Percentiles rank a stretch among this genome's conserved stretches.
Evolutionary conservation across 2,888 invertebrate genomes (phyloP).

Genomic region (Labia minor): DNA sequence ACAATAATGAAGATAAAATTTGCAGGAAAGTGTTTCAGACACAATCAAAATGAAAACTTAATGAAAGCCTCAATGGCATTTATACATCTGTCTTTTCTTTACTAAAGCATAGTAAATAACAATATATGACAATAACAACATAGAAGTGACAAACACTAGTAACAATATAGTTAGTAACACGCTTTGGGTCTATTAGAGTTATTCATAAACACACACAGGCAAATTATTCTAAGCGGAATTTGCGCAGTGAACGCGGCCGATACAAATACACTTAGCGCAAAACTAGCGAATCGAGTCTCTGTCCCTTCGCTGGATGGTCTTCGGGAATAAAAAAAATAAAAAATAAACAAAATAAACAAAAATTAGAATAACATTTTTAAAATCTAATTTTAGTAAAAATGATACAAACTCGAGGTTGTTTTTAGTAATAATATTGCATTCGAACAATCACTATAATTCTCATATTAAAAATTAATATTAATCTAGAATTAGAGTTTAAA

Average conservation of each 20-base stretch:
- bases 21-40: no score
- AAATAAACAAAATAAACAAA: not conserved
- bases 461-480: no score
- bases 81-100: not conserved
- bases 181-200: not conserved
- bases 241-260: not conserved
- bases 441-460: not conserved
- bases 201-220: constrained; percentile 1
- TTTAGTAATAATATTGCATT: not conserved
- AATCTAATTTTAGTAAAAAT: not conserved
- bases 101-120: constrained; percentile 13
- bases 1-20: no score
- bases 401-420: not conserved
- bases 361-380: not conserved
- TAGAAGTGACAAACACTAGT: not conserved
- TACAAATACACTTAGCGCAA: constrained; percentile 3
- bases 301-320: not conserved
- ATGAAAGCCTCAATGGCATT: not conserved
- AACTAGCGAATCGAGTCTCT: not conserved
- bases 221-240: constrained; percentile 5
- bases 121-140: constrained; percentile 13
- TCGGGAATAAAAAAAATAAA: no score
- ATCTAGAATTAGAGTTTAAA: not conserved
- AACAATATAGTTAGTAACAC: constrained; percentile 8
- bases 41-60: no score